phyloP scores from a whole-genome alignment of 2,888 invertebrate species.

The Cheilosia vulpina region DNA sequence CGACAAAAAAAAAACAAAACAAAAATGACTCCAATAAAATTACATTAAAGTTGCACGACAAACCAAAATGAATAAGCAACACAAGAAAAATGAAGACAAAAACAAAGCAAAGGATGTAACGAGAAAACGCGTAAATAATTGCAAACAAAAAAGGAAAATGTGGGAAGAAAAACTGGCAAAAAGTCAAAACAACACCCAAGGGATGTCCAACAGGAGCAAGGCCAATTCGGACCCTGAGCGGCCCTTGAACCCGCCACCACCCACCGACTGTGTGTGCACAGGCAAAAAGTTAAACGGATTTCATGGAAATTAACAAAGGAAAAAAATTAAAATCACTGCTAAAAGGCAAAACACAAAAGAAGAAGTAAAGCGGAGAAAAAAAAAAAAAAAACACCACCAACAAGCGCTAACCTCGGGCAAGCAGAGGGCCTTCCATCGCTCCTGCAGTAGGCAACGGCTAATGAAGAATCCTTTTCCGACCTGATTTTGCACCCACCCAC shows the following conservation, averaged over 20 bases:
- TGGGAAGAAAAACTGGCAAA: conserved; percentile 13
- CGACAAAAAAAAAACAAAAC: conserved; percentile 6
- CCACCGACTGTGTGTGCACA: conserved; percentile 1
- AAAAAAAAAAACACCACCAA: conserved; percentile 18
- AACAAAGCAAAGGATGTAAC: conserved; percentile 27
- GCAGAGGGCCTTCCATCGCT: conserved; percentile 80
- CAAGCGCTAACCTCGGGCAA: conserved; percentile 77
- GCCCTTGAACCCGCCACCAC: neutral
- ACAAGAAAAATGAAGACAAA: neutral
- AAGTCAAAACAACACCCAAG: conserved; percentile 10
- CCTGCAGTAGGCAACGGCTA: conserved; percentile 81
- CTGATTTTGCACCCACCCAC: conserved; percentile 66
- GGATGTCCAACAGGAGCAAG: conserved; percentile 35
- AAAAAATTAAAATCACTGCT: conserved; percentile 36
- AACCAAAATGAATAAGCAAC: conserved; percentile 22
- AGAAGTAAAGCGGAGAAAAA: conserved; percentile 14
- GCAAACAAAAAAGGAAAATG: conserved; percentile 21
- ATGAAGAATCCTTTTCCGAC: conserved; percentile 79
- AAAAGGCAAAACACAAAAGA: conserved; percentile 31
- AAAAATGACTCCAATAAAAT: conserved; percentile 55
- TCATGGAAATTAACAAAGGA: conserved; percentile 54
- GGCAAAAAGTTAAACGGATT: conserved; percentile 67
- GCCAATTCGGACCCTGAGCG: neutral
- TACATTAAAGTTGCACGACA: conserved; percentile 32
- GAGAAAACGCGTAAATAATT: conserved; percentile 70